phyloP scores from a whole-genome alignment of 1,140 invertebrate species.

The Spodoptera frugiperda region DNA sequence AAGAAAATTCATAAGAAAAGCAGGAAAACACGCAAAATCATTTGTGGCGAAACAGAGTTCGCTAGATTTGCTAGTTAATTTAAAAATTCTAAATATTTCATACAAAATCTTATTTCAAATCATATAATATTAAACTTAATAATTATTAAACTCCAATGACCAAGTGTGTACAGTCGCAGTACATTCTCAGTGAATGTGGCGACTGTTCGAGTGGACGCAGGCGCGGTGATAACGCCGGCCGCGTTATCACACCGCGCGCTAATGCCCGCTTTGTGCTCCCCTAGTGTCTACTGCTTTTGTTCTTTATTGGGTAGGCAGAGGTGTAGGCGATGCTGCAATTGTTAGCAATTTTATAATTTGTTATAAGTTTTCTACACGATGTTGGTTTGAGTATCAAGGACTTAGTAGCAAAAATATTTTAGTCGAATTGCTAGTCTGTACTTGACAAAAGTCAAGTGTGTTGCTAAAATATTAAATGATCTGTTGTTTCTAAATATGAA shows the following conservation, averaged over 20 bases:
- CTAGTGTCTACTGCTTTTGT: constrained; percentile 50
- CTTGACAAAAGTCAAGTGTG: background rate
- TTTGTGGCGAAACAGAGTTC: too few species aligned
- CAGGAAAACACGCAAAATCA: too few species aligned
- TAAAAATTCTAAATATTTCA: too few species aligned
- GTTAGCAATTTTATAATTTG: background rate
- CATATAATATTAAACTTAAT: constrained; percentile 17
- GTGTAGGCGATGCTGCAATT: constrained; percentile 12
- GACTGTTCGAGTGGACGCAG: constrained; percentile 75
- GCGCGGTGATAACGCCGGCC: constrained; percentile 77
- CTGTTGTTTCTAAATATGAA: background rate
- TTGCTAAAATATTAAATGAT: too few species aligned
- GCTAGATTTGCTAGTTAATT: too few species aligned
- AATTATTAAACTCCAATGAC: constrained; percentile 54
- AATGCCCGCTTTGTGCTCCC: constrained; percentile 58
- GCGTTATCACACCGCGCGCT: constrained; percentile 73
- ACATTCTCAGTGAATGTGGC: constrained; percentile 79
- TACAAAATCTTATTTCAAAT: too few species aligned
- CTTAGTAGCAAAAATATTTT: constrained; percentile 7
- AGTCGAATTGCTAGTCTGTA: background rate
- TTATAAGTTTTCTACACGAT: background rate
- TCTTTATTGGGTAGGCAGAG: constrained; percentile 25
- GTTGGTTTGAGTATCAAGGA: background rate
- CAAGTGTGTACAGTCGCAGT: constrained; percentile 54
- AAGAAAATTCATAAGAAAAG: too few species aligned